Evolutionary conservation across 2,888 invertebrate species (phyloP).

Genomic region (Ryuthela nishihirai): DNA sequence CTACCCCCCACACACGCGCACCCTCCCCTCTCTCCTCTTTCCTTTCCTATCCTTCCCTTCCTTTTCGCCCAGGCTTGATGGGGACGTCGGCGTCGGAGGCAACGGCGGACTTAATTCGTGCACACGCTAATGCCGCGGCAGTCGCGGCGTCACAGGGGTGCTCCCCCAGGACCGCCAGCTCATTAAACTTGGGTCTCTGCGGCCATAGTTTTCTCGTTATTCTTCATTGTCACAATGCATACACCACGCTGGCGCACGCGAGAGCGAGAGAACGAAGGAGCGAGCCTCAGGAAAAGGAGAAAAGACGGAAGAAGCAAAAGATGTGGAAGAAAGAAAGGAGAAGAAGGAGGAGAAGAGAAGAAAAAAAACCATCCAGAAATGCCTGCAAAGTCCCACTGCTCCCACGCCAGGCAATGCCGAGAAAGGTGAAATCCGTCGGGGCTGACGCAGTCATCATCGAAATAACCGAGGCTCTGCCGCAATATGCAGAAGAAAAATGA

Average conservation of each 20-base stretch:
- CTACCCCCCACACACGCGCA: no score
- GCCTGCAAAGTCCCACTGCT: conserved; percentile 18
- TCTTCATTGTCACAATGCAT: conserved; percentile 38
- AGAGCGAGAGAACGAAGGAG: not conserved
- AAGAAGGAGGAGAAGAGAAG: conserved; percentile 1
- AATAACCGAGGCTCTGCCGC: conserved; percentile 30
- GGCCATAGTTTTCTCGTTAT: conserved; percentile 41
- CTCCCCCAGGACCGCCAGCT: conserved; percentile 20
- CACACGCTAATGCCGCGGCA: conserved; percentile 10
- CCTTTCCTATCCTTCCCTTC: not conserved
- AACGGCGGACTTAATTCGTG: conserved; percentile 25
- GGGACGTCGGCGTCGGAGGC: not conserved
- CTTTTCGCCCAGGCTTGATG: not conserved
- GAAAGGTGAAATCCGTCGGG: conserved; percentile 1
- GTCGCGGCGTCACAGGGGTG: not conserved
- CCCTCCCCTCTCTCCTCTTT: not conserved
- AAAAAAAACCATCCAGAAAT: conserved; percentile 10
- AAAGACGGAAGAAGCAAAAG: not conserved
- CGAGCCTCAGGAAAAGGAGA: not conserved
- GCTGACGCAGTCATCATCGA: conserved; percentile 35
- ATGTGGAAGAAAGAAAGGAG: conserved; percentile 3
- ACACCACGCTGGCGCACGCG: not conserved
- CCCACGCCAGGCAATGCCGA: not conserved
- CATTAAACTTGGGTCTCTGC: conserved; percentile 32
- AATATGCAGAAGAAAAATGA: conserved; percentile 39